These are phyloP conservation scores for Etheostoma cragini DNA, from an alignment of 2,113 vertebrate genomes.

Conservation along the genomic window DNA sequence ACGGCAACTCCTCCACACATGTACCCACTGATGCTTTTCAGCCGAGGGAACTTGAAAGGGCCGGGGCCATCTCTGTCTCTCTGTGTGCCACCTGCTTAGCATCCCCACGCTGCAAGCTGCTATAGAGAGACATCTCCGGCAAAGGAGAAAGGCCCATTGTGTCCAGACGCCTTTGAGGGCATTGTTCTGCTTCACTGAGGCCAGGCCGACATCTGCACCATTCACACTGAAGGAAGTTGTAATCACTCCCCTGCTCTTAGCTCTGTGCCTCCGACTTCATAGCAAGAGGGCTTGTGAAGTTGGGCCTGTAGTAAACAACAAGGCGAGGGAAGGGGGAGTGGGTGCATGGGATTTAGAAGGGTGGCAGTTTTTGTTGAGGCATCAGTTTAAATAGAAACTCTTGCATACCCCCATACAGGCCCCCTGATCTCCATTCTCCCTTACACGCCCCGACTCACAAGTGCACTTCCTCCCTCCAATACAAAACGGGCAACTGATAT, in stretches of 20 bases:
- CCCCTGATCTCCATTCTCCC: slow-evolving; percentile 51
- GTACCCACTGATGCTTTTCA: slow-evolving; percentile 75
- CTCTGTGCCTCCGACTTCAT: slow-evolving; percentile 71
- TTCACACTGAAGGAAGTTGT: slow-evolving; percentile 84
- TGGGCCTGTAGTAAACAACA: slow-evolving; percentile 65
- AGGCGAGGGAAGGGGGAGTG: slow-evolving; percentile 27
- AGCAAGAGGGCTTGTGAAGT: slow-evolving; percentile 65
- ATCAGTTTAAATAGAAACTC: slow-evolving; percentile 77
- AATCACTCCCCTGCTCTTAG: slow-evolving; percentile 81
- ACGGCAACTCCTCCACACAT: slow-evolving; percentile 65
- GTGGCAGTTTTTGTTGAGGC: slow-evolving; percentile 68
- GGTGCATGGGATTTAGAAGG: slow-evolving; percentile 63
- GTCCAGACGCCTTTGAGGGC: slow-evolving; percentile 80
- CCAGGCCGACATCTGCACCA: slow-evolving; percentile 84
- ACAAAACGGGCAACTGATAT: slow-evolving; percentile 59
- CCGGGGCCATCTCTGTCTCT: slow-evolving; percentile 64
- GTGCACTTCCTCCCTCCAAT: slow-evolving; percentile 40
- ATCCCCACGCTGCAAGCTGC: slow-evolving; percentile 78
- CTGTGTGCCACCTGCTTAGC: slow-evolving; percentile 85
- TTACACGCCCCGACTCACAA: slow-evolving; percentile 46
- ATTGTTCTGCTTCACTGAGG: slow-evolving; percentile 82
- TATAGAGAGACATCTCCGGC: slow-evolving; percentile 83
- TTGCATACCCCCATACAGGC: slow-evolving; percentile 57
- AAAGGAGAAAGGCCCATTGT: slow-evolving; percentile 83
- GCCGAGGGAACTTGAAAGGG: slow-evolving; percentile 78